Evolutionary conservation across 2,113 vertebrate genomes (phyloP), one percentile per base, ranked within the genome.

Genomic region (Motacilla alba): DNA sequence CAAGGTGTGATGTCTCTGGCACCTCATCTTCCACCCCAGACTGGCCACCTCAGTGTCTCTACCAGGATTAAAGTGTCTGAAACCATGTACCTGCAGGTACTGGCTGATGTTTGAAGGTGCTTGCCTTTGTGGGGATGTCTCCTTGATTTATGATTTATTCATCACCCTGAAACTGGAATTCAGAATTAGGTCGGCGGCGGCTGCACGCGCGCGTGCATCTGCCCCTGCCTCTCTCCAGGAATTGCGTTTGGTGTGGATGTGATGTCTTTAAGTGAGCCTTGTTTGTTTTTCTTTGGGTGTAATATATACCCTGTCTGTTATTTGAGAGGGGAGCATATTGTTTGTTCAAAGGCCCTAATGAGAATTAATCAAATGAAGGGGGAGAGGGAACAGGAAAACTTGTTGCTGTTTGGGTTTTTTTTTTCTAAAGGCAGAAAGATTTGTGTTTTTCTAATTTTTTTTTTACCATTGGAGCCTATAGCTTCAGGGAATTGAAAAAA

Each of bases 271-370:
- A 92, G 95, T 76, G 83, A 97, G 78, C 77, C 85, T 86, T 96
- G 96, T 98, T 98, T 97, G 97, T 97, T 98, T 98, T 97, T 70
- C 82, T 97, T 98, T 93, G 90, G 60, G 90, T n/a, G 76, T 97
- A 96, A 70, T 95, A 92, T 96, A 97, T 95, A 96, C 95, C 96
- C 91, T 91, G 87, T 30, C 83, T 96, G 94, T 95, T 97, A 97
- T 90, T 96, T 80, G 96, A 97, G 96, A 97, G 94, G 96, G 35
- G 90, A 97, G 87, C 90, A 84, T 97, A 96, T 95, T 98, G 96
- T 98, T 97, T 97, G 96, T 82, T 94, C 96, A 96, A 96, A 95
- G 93, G 89, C 93, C 82, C 94, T 98, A 97, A 97, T 97, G 96
- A 98, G 97, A 97, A 95, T 93, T 94, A 95, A 95, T 93, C 95